phyloP scores from a whole-genome alignment of 2,888 invertebrate species.

The Meteorus cinctellus region DNA sequence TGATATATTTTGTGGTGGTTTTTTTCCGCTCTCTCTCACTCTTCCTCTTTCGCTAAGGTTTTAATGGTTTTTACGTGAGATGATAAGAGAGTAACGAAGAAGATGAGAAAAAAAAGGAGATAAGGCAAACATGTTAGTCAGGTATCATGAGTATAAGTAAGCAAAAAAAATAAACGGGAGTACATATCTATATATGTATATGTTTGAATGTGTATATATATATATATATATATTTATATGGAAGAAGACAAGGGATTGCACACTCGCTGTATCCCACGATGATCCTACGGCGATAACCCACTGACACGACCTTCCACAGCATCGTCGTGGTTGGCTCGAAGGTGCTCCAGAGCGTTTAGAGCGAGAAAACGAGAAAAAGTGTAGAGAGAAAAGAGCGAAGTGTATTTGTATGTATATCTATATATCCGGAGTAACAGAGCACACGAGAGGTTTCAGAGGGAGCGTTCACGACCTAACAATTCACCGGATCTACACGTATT shows the following conservation, averaged over 20 bases:
- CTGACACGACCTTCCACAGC: constrained; percentile 53
- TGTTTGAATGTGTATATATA: not conserved
- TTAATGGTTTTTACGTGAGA: not conserved
- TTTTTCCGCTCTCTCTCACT: not conserved
- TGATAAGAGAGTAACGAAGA: not conserved
- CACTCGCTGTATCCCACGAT: constrained; percentile 54
- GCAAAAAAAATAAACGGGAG: constrained; percentile 17
- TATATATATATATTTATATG: not conserved
- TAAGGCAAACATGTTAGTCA: constrained; percentile 8
- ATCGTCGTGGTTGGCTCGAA: constrained; percentile 32
- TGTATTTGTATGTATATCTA: not conserved
- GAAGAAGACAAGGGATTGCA: constrained; percentile 27
- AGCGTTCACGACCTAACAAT: constrained; percentile 20
- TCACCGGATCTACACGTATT: constrained; percentile 13
- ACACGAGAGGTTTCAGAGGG: constrained; percentile 8
- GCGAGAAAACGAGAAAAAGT: not conserved
- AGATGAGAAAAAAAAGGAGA: not conserved
- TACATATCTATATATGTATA: constrained; percentile 1
- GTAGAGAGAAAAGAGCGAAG: not conserved
- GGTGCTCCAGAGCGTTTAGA: constrained; percentile 25
- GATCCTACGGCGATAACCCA: constrained; percentile 61
- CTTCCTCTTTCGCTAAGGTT: not conserved
- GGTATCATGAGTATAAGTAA: constrained; percentile 1
- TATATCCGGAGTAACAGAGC: not conserved
- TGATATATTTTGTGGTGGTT: not conserved